Base-by-base conservation (phyloP, 2,797 vertebrate genomes). In the Sphenopsis melanotis region DNA sequence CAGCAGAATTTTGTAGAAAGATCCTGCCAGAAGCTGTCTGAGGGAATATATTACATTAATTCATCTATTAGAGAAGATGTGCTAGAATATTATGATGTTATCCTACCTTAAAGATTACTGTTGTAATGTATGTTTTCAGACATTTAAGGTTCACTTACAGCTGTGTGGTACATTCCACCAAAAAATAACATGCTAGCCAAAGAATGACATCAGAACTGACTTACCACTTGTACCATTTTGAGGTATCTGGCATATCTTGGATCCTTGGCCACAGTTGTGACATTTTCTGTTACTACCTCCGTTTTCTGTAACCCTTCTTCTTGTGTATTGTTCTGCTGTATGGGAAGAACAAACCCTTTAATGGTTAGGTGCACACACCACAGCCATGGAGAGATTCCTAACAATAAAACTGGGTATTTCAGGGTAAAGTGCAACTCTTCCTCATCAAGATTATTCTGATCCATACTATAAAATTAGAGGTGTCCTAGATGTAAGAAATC, bases 221-320 rank as follows among this genome's bases (percentile, higher is more conserved):
- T 98, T 97, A 99, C 99, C 99, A 99, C 99, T 98, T 99, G 99
- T 50, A 99, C 99, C 99, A 99, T 99, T 97, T 99, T 99, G 75
- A 99, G 97, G 80, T 99, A 99, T 97, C 99, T 98, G 82, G 99
- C 99, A 17, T 99, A 99, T 92, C 98, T 98, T 37, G 99, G 98
- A 95, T 99, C 99, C 96, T 99, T 99, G 80, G 99, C 98, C 94
- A 99, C 99, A 16, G 99, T 99, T 97, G 98, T 97, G 63, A 98
- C 77, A 46, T 99, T 98, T 90, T 98, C 98, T 80, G 97, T 95
- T 44, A 96, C 91, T 10, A 71, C 95, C 93, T 98, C 98, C 12
- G 91, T 96, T 94, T 98, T 98, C 72, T 96, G 98, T 52, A 96
- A 95, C 15, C 76, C 93, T 89, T 97, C 95, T 79, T 98, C 97